Base-by-base conservation (phyloP, 2,888 invertebrate genomes). In the Plagodis pulveraria region DNA sequence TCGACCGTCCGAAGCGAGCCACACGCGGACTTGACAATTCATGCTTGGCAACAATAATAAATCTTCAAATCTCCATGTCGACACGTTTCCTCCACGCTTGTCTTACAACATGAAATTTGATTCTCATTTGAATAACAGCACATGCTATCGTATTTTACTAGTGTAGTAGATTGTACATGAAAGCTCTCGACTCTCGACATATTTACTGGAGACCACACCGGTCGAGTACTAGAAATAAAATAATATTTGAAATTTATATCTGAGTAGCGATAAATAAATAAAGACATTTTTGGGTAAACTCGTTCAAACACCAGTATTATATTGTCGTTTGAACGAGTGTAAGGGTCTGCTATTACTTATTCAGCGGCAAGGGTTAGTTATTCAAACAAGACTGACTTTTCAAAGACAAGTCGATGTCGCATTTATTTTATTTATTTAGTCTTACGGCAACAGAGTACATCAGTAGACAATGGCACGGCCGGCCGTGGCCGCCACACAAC, bases 31-130 rank as follows among this genome's bases (percentile, higher is more conserved):
- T 75, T 73, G 78, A 81, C 82, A 80, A 83, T 84, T 80, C 81
- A 81, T 81, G 76, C 77, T 78, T 72, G 73, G 76, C 72, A 77
- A 79, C 78, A 78, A 80, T 79, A 81, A 89, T 90, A 90, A 89
- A 90, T 90, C 86, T 82, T 69, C 66, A 66, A 75, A 76, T 72
- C 72, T 69, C 69, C 67, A 68, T 80, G 83, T 83, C 83, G 83
- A 82, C 85, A 83, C 82, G 77, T 81, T 78, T 77, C 77, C 77
- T 77, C 63, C 64, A 71, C 70, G 74, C 70, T 72, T 76, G 74
- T 76, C 75, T 78, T 72, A 77, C 75, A 70, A 80, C 73, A 81
- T 79, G 86, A 84, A 89, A 89, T 86, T 83, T 78, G 85, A 90
- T 70, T 73, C 84, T 81, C 76, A 81, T 78, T 82, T 81, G 82